Base-by-base conservation (phyloP, 2,888 invertebrate species). In the Agelastica alni region DNA sequence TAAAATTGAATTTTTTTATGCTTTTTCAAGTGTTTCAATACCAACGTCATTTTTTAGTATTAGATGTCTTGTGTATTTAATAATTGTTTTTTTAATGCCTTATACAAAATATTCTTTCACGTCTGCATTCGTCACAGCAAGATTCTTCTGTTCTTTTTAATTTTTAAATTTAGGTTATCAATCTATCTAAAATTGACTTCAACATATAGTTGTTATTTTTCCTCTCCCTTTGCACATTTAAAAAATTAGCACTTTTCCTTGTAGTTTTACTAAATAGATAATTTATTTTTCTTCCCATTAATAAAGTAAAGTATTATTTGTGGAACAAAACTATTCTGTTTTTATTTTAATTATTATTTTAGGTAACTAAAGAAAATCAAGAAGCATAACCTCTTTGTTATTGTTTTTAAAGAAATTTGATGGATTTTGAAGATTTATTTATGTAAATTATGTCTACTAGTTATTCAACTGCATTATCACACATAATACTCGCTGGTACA, bases 401-500 rank as follows among this genome's bases (percentile, higher is more conserved):
- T 37, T 3, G 2, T 26, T 26, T 26, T 26, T 6, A 9, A 26
- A 12, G 20, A 7, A 39, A 12, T 39, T 39, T 20, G n/a, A 39
- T 20, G 37, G 20, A 20, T 39, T 39, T 20, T 34, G 14, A 34
- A 34, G 16, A 14, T 16, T 32, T 31, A 41, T 12, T 12, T 32
- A 13, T 39, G 17, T 10, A 41, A 53, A 46, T 37, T 51, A 53
- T 53, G 53, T 17, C 47, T 18, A 51, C 55, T 14, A 53, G 56
- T 32, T 73, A 71, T 49, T 63, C 66, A 7, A 72, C 73, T 20
- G 73, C 73, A 18, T 55, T 73, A 13, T 73, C 72, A 4, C 68
- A 73, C 57, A 47, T 70, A 39, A 53, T 70, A 48, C 58, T 73
- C 42, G 71, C 71, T 47, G 71, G 70, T 36, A 69, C 68, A 14